phyloP scores from a whole-genome alignment of 2,113 vertebrate genomes.

The Galbula dea region DNA sequence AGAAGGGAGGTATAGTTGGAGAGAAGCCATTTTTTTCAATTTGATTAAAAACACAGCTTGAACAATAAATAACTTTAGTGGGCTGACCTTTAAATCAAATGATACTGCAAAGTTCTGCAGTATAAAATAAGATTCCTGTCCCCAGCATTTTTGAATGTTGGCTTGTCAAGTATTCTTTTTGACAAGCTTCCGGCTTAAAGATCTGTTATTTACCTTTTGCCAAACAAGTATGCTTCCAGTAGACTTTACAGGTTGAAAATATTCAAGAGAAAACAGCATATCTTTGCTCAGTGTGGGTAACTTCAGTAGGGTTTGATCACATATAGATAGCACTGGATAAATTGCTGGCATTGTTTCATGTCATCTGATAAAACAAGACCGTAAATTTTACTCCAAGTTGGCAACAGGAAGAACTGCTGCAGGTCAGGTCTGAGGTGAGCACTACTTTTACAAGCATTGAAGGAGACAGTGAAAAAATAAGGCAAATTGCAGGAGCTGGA shows the following conservation, averaged over 20 bases:
- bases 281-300: neutral
- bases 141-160: neutral
- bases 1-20: slow-evolving; percentile 37
- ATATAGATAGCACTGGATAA: slow-evolving; percentile 29
- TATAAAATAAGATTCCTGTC: neutral
- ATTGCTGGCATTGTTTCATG: slow-evolving; percentile 7
- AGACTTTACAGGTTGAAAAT: slow-evolving; percentile 37
- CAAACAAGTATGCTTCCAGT: slow-evolving; percentile 36
- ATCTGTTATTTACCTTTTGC: slow-evolving; percentile 31
- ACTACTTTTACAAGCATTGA: slow-evolving; percentile 32
- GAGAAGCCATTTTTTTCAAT: slow-evolving; percentile 33
- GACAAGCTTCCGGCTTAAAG: slow-evolving; percentile 24
- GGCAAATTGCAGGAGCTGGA: neutral
- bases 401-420: slow-evolving; percentile 34
- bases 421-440: slow-evolving; percentile 9
- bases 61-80: slow-evolving; percentile 40
- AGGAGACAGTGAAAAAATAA: slow-evolving; percentile 32
- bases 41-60: slow-evolving; percentile 53
- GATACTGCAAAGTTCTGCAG: neutral
- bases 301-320: slow-evolving; percentile 1
- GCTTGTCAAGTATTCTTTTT: slow-evolving; percentile 1
- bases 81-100: slow-evolving; percentile 16
- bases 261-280: neutral
- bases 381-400: slow-evolving; percentile 55
- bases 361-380: slow-evolving; percentile 66